Percentiles rank a stretch among this genome's conserved stretches.
Evolutionary conservation across 2,888 invertebrate species (phyloP).

Genomic region (Psylliodes chrysocephalus): DNA sequence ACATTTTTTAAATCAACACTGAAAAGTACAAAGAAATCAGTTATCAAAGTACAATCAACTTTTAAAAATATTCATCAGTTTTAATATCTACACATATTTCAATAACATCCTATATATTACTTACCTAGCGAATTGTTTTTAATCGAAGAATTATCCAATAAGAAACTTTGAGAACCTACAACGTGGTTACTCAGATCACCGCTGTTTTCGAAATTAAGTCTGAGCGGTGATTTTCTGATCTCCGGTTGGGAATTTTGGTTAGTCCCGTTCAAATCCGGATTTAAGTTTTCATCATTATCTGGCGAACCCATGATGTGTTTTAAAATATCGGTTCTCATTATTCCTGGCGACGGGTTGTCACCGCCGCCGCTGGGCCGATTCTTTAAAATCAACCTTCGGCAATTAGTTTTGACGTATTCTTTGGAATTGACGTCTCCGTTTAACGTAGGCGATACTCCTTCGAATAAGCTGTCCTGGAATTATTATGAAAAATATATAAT

Average conservation of each 20-base stretch:
- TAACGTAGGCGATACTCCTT: slow-evolving; percentile 64
- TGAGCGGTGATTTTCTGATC: slow-evolving; percentile 37
- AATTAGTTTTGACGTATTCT: slow-evolving; percentile 48
- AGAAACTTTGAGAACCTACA: slow-evolving; percentile 39
- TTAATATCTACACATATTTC: too few relatives aligned
- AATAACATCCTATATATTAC: too few relatives aligned
- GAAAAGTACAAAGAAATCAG: too few relatives aligned
- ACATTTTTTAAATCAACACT: too few relatives aligned
- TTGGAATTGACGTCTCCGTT: slow-evolving; percentile 35
- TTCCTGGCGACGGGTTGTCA: slow-evolving; percentile 32
- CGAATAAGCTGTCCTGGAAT: slow-evolving; percentile 80
- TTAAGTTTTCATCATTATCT: slow-evolving; percentile 36
- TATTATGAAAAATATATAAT: too few relatives aligned
- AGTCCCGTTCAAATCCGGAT: slow-evolving; percentile 14
- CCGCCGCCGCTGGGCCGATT: slow-evolving; percentile 33
- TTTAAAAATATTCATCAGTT: too few relatives aligned
- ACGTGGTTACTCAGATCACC: slow-evolving; percentile 26
- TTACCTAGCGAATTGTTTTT: slow-evolving; percentile 30
- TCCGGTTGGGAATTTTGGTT: slow-evolving; percentile 23
- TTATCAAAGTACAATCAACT: too few relatives aligned
- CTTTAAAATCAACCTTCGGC: slow-evolving; percentile 47
- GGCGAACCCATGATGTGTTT: slow-evolving; percentile 39
- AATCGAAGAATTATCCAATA: slow-evolving; percentile 35
- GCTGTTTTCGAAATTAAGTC: slow-evolving; percentile 44
- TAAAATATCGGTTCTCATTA: slow-evolving; percentile 44